Evolutionary conservation across 2,797 vertebrate genomes (phyloP).

Genomic region (Sebastes goodei): DNA sequence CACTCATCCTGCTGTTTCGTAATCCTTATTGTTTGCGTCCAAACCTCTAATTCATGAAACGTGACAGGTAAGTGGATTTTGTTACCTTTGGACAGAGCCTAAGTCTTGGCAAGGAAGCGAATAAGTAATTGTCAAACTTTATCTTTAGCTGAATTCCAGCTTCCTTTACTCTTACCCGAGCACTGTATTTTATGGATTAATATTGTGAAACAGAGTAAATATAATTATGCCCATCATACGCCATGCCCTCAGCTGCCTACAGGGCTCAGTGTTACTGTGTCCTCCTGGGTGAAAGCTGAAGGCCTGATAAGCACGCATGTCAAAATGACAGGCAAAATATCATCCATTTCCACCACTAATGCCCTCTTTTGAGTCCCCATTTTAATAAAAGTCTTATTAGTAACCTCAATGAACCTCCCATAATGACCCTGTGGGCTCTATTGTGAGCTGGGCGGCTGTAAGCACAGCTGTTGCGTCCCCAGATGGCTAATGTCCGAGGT

Average conservation of each 20-base stretch:
- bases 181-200: not conserved
- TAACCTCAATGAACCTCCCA: constrained; percentile 62
- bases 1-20: not conserved
- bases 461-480: constrained; percentile 55
- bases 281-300: constrained; percentile 2
- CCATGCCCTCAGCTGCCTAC: not conserved
- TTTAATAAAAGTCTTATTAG: constrained; percentile 67
- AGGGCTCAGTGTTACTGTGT: constrained; percentile 7
- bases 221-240: not conserved
- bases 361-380: constrained; percentile 37
- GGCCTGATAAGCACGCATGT: constrained; percentile 17
- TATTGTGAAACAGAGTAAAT: not conserved
- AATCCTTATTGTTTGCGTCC: not conserved
- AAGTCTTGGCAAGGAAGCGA: no score
- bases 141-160: not conserved
- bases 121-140: no score
- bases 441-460: constrained; percentile 50
- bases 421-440: constrained; percentile 57
- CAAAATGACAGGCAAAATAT: constrained; percentile 19
- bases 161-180: not conserved
- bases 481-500: constrained; percentile 65
- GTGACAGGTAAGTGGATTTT: not conserved
- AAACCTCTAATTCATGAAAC: not conserved
- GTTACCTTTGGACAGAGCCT: not conserved
- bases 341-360: constrained; percentile 33